Percentiles rank a stretch among this genome's conserved stretches.
Evolutionary conservation across 2,113 vertebrate species (phyloP).

Genomic region (Apus apus): DNA sequence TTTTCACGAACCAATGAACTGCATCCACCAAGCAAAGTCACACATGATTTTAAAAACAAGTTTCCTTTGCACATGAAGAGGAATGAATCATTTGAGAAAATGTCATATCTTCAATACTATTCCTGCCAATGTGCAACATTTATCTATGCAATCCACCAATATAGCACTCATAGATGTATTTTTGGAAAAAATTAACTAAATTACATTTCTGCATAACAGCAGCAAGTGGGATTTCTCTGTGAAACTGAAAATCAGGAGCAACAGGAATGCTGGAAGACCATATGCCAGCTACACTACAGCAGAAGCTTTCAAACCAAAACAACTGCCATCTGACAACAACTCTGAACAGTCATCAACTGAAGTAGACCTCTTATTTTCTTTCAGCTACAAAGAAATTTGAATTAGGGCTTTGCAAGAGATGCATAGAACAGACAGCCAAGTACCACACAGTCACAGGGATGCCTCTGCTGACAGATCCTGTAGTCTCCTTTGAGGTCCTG

Average conservation of each 20-base stretch:
- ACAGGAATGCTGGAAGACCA: neutral
- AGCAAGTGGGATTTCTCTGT: neutral
- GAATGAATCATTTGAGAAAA: slow-evolving; percentile 29
- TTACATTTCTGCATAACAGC: neutral
- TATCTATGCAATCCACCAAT: slow-evolving; percentile 31
- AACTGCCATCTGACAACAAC: neutral
- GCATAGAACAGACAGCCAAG: neutral
- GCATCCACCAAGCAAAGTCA: neutral
- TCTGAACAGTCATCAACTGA: neutral
- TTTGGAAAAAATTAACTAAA: neutral
- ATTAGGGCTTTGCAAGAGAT: neutral
- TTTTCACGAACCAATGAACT: neutral
- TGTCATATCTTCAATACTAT: neutral
- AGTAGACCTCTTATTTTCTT: neutral
- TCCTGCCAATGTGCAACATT: neutral
- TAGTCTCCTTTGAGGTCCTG: neutral
- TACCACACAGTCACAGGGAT: neutral
- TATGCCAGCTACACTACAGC: neutral
- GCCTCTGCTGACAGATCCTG: neutral
- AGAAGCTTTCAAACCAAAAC: neutral
- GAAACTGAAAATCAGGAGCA: neutral
- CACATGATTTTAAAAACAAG: neutral
- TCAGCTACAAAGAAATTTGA: neutral
- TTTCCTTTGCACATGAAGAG: neutral
- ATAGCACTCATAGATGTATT: neutral